phyloP scores from a whole-genome alignment of 2,113 vertebrate genomes.

The Prolemur simus region DNA sequence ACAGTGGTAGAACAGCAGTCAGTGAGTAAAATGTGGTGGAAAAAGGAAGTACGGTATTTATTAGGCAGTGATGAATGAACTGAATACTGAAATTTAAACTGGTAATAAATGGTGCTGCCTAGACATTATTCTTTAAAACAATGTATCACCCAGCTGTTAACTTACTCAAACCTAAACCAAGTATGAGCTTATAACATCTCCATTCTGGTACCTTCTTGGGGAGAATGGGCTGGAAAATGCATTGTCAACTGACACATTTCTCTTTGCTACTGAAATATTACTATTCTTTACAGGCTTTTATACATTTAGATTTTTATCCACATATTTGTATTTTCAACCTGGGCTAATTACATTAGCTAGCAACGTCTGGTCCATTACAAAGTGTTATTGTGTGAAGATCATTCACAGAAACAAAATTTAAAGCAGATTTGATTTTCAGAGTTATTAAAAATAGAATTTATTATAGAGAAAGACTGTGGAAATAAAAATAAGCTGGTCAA shows the following conservation, averaged over 20 bases:
- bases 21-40: slow-evolving; percentile 30
- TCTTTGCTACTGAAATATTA: slow-evolving; percentile 58
- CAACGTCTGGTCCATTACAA: slow-evolving; percentile 38
- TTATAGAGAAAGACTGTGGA: slow-evolving; percentile 37
- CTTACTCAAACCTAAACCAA: slow-evolving; percentile 69
- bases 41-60: slow-evolving; percentile 56
- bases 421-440: slow-evolving; percentile 48
- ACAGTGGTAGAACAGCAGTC: neutral
- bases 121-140: slow-evolving; percentile 62
- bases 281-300: slow-evolving; percentile 41
- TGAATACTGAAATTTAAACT: slow-evolving; percentile 66
- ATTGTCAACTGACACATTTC: slow-evolving; percentile 34
- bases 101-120: slow-evolving; percentile 57
- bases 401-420: slow-evolving; percentile 59
- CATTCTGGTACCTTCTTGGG: slow-evolving; percentile 17
- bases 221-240: slow-evolving; percentile 59
- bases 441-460: slow-evolving; percentile 21
- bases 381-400: slow-evolving; percentile 8
- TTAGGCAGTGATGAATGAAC: slow-evolving; percentile 52
- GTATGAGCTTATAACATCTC: neutral
- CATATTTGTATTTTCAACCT: slow-evolving; percentile 39
- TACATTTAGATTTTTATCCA: slow-evolving; percentile 51
- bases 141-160: slow-evolving; percentile 60
- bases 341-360: slow-evolving; percentile 27
- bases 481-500: slow-evolving; percentile 12